Evolutionary conservation across 2,113 vertebrate genomes (phyloP).

Genomic region (Romanogobio albipinnatus): DNA sequence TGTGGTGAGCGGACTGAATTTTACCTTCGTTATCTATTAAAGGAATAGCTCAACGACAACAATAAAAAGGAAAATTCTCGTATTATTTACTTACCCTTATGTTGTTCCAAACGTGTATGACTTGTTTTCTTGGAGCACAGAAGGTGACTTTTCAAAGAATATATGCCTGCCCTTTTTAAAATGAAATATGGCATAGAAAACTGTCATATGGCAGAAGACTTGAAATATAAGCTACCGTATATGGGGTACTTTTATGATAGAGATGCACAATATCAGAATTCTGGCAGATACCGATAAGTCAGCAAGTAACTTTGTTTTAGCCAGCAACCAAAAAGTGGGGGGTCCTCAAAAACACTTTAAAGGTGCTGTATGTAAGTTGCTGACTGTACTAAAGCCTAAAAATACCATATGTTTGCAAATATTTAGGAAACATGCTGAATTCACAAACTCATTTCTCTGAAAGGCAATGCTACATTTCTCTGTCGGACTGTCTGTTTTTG

Average conservation of each 20-base stretch:
- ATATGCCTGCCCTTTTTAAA: not conserved
- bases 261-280: not conserved
- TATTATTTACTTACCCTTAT: not conserved
- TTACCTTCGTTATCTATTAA: slow-evolving; percentile 1
- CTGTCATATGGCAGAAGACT: not conserved
- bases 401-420: too few relatives aligned
- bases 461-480: too few relatives aligned
- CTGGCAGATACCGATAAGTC: not conserved
- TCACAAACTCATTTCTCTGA: too few relatives aligned
- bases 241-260: not conserved
- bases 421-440: too few relatives aligned
- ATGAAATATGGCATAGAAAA: not conserved
- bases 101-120: not conserved
- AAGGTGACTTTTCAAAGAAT: not conserved
- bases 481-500: too few relatives aligned
- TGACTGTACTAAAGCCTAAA: too few relatives aligned
- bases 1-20: slow-evolving; percentile 13
- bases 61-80: not conserved
- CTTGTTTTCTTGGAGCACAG: not conserved
- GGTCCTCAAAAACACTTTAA: too few relatives aligned
- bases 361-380: too few relatives aligned
- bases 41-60: not conserved
- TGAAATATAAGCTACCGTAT: not conserved
- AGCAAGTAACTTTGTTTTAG: not conserved
- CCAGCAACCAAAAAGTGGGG: not conserved